Base-by-base conservation (phyloP, 2,797 vertebrate species). In the Cynodonichthys magdalenae region DNA sequence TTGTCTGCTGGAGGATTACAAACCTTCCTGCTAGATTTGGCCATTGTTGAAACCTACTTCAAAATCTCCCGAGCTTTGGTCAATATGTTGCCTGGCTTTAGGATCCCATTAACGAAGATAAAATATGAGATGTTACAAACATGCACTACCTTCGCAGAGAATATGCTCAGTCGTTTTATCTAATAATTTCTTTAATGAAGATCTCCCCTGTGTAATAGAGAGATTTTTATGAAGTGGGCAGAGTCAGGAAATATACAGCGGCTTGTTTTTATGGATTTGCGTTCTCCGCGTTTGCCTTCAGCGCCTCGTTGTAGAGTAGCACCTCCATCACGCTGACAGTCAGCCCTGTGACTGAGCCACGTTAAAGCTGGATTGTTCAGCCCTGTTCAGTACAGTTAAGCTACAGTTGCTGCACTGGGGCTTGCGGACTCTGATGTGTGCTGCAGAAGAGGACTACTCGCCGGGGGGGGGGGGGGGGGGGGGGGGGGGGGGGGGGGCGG, bases 141-240 rank as follows among this genome's bases (percentile, higher is more conserved):
- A 66, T 59, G 63, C 51, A 1, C 62, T 59, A 4, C 58, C 55
- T 20, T 59, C 12, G 0, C 47, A 18, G 29, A 41, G 19, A 11
- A 44, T 60, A 41, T n/a, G 31, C 28, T 41, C 41, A 61, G 19
- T 4, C 10, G 46, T 47, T 20, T 19, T 19, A 20, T 69, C 62
- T 70, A 47, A 70, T 81, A 76, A 79, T 79, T 28, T 71, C 74
- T 81, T 59, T 76, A 82, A 82, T 85, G 77, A 84, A 82, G 80
- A 31, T 66, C 53, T 66, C 29, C 34, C 64, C 62, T 24, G 74
- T 53, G 72, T 56, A 73, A 71, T 46, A 20, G 54, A 60, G 74
- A 66, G 58, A 11, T 72, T 80, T 53, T 84, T 73, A 80, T 79
- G 73, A 85, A 87, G 79, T 65, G 73, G 71, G 69, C 69, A 61